A percentile compares a stretch with the other conserved stretches of the same genome.
phyloP scores from a whole-genome alignment of 2,797 vertebrate species.

The Tenualosa ilisha region DNA sequence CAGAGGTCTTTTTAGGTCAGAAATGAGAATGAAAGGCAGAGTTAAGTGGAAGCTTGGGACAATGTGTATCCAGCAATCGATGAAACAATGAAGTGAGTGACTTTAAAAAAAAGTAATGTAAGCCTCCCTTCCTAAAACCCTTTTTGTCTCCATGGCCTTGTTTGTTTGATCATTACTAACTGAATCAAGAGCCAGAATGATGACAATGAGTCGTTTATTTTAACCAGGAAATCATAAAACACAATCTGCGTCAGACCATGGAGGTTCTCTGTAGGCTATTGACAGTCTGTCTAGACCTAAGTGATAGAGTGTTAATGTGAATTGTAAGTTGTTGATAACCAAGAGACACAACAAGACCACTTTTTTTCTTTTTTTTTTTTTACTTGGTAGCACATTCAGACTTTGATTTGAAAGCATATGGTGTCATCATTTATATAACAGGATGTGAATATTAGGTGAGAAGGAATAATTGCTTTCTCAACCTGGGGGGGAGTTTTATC shows the following conservation, averaged over 20 bases:
- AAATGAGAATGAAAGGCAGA: background rate
- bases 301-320: background rate
- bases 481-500: slow-evolving; percentile 14
- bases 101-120: background rate
- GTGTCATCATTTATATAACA: slow-evolving; percentile 5
- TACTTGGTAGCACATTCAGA: background rate
- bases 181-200: background rate
- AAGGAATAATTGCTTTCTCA: slow-evolving; percentile 16
- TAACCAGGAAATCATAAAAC: background rate
- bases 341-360: background rate
- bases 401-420: slow-evolving; percentile 13
- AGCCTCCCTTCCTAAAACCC: background rate
- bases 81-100: slow-evolving; percentile 7
- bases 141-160: background rate
- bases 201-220: background rate
- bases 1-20: background rate
- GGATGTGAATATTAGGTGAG: slow-evolving; percentile 3
- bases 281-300: background rate
- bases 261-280: background rate
- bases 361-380: background rate
- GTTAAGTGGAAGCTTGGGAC: background rate
- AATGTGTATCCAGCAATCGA: slow-evolving; percentile 15
- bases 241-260: background rate
- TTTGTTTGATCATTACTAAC: background rate
- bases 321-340: background rate